A percentile compares a stretch with the other conserved stretches of the same genome.
These are phyloP conservation scores for Leptopilina drosophilae DNA, from an alignment of 2,888 invertebrate species.

Conservation along the genomic window DNA sequence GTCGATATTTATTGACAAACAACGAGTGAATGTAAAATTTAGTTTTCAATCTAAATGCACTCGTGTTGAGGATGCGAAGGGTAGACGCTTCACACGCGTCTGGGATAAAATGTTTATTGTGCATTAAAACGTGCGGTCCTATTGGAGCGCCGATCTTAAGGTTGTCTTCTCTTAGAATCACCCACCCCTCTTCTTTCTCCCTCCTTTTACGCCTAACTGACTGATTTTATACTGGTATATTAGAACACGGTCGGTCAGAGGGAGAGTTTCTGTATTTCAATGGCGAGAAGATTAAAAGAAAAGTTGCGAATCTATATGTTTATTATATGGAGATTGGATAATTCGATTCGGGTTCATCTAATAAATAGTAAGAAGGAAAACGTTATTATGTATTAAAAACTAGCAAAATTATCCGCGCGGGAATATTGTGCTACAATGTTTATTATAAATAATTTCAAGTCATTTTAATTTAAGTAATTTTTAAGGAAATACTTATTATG, in stretches of 20 bases:
- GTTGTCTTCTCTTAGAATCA: conserved; percentile 12
- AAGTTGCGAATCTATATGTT: no score
- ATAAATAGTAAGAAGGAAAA: conserved; percentile 55
- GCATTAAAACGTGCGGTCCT: conserved; percentile 58
- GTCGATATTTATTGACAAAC: conserved; percentile 69
- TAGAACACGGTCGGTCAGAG: not conserved
- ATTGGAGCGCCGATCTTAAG: conserved; percentile 55
- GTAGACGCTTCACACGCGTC: conserved; percentile 55
- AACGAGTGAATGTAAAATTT: conserved; percentile 71
- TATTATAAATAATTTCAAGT: no score
- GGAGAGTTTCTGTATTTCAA: not conserved
- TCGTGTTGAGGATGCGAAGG: conserved; percentile 57
- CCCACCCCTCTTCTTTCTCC: no score
- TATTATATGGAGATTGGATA: conserved; percentile 49
- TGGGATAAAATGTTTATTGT: conserved; percentile 61
- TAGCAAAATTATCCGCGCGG: no score
- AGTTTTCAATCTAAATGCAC: conserved; percentile 73
- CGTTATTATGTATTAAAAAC: conserved; percentile 60
- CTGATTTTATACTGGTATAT: conserved; percentile 4
- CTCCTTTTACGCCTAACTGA: not conserved
- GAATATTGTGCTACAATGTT: no score
- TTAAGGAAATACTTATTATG: no score
- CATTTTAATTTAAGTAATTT: no score
- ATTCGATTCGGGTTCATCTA: conserved; percentile 44
- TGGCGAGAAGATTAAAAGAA: not conserved